phyloP scores from a whole-genome alignment of 2,888 invertebrate genomes.

The Pilophorus perplexus region DNA sequence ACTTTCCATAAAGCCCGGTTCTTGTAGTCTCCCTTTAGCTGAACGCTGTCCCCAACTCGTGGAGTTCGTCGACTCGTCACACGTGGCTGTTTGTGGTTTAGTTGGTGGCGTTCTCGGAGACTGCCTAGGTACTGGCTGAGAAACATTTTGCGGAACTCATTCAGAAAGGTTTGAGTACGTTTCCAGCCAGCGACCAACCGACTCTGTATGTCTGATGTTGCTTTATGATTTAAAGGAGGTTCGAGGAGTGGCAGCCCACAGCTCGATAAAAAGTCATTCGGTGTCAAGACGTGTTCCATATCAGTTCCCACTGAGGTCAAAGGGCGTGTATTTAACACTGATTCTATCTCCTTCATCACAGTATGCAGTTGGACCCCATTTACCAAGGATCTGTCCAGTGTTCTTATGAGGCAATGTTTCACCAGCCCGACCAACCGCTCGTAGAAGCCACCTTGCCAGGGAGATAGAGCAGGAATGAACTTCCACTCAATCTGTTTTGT shows the following conservation, averaged over 20 bases:
- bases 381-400: neutral
- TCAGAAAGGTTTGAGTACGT: neutral
- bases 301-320: neutral
- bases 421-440: too few species aligned
- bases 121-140: neutral
- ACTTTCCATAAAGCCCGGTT: too few species aligned
- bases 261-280: neutral
- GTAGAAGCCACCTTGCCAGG: constrained; percentile 27
- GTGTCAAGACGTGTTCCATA: neutral
- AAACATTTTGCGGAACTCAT: neutral
- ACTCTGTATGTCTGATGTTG: neutral
- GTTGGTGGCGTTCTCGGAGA: neutral
- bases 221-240: neutral
- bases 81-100: neutral
- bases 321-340: constrained; percentile 20
- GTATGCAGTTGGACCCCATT: neutral
- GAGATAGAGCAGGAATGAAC: too few species aligned
- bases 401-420: neutral
- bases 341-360: constrained; percentile 6
- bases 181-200: neutral
- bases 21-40: neutral
- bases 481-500: constrained; percentile 4
- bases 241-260: neutral
- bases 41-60: neutral
- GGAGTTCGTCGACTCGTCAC: neutral